Evolutionary conservation across 2,797 vertebrate genomes (phyloP).

Genomic region (Danio kyathit): DNA sequence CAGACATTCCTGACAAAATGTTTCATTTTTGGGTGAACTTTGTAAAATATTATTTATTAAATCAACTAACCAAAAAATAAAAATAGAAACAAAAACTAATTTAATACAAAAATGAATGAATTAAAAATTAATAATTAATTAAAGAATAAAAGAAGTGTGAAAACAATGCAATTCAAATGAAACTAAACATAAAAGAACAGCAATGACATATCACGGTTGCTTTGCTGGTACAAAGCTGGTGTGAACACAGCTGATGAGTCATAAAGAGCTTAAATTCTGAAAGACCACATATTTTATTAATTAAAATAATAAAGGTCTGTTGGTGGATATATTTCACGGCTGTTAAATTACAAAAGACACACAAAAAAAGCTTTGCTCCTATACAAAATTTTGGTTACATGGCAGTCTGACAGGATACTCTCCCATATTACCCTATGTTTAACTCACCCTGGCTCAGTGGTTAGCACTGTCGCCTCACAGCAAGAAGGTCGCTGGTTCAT

Average conservation of each 20-base stretch:
- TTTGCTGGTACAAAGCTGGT: slow-evolving; percentile 1
- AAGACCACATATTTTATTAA: neutral
- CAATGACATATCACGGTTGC: slow-evolving; percentile 10
- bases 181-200: slow-evolving; percentile 5
- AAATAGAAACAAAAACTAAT: neutral
- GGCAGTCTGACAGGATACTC: neutral
- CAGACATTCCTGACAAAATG: too few relatives aligned
- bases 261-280: slow-evolving; percentile 27
- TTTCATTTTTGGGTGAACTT: too few relatives aligned
- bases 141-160: neutral
- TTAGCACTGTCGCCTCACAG: too few relatives aligned
- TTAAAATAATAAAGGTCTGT: neutral
- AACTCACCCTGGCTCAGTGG: slow-evolving; percentile 72
- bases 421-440: too few relatives aligned
- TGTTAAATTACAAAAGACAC: slow-evolving; percentile 1
- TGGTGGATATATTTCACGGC: neutral
- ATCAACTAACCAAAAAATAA: neutral
- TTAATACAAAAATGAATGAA: neutral
- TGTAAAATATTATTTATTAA: too few relatives aligned
- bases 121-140: neutral
- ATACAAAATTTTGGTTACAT: neutral
- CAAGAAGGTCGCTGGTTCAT: too few relatives aligned
- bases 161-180: neutral
- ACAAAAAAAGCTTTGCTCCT: neutral
- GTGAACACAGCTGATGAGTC: slow-evolving; percentile 18